Percentiles rank a stretch among this genome's conserved stretches.
phyloP scores from a whole-genome alignment of 2,113 vertebrate genomes.

The Ivindomyrus marchei region DNA sequence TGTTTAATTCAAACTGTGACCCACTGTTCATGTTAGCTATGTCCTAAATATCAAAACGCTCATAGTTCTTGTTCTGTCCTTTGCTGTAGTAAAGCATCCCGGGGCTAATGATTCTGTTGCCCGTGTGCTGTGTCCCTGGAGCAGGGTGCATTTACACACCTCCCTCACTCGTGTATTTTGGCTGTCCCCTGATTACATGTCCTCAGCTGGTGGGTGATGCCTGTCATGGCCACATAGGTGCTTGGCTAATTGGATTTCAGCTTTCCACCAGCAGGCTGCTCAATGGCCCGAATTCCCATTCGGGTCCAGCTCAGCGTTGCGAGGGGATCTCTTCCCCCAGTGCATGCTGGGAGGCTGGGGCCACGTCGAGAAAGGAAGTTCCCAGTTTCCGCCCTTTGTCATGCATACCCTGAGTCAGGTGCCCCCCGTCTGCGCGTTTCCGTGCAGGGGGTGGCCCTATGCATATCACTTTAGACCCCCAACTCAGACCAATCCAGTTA shows the following conservation, averaged over 20 bases:
- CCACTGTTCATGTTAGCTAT: neutral
- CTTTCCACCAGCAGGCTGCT: neutral
- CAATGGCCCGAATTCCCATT: neutral
- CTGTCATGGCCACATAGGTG: neutral
- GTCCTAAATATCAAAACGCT: neutral
- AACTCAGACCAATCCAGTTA: neutral
- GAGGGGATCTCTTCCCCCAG: neutral
- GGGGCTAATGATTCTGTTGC: neutral
- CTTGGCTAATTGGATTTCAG: neutral
- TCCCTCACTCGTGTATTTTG: neutral
- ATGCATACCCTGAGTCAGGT: constrained; percentile 50
- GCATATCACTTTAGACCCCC: neutral
- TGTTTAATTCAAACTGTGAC: neutral
- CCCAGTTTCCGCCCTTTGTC: constrained; percentile 55
- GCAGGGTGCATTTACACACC: neutral
- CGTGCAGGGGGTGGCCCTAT: constrained; percentile 47
- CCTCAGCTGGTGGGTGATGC: neutral
- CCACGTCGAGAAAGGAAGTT: constrained; percentile 32
- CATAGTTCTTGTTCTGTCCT: neutral
- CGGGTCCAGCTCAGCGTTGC: neutral
- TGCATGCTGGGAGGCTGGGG: neutral
- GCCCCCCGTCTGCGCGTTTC: constrained; percentile 51
- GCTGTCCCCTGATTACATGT: neutral
- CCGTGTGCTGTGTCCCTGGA: neutral
- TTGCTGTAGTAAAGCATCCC: neutral